Evolutionary conservation across 2,888 invertebrate genomes (phyloP), one percentile per base, ranked within the genome.

Genomic region (Bembecia ichneumoniformis): DNA sequence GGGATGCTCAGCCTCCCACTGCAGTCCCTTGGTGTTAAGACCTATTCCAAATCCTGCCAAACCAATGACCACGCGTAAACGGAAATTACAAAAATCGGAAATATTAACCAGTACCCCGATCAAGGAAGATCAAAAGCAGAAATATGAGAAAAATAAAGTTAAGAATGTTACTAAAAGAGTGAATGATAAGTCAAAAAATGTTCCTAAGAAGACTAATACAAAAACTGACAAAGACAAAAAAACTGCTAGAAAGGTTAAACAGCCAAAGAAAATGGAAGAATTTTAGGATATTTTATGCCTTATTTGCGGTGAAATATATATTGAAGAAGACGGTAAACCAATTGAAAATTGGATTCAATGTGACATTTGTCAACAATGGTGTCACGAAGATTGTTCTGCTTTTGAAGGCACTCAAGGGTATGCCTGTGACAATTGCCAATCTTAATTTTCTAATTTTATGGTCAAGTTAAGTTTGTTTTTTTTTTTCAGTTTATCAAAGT

Each of bases 141-240:
- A 35, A 35, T 46, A n/a, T 46, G 46, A 49, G 35, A 46, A 49
- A 49, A 34, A 45, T 45, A 49, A 46, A 46, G 46, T 49, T 28
- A 49, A 49, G 14, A 44, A 46, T 10, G 46, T 49, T 49, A 49
- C 47, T 14, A 47, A 47, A n/a, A n/a, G n/a, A n/a, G n/a, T n/a
- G n/a, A 13, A 46, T 17, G 5, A 16, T 16, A 17, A 15, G 4
- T 46, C 2, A 2, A 20, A 14, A 7, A 47, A n/a, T 13, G 13
- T 47, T 43, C 14, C 43, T 43, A 14, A 14, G 14, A 43, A 43
- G n/a, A 43, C 43, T 43, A 35, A 35, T 35, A 35, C 7, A 35
- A 35, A 35, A 11, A 35, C 35, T 35, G 11, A 10, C 9, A 35
- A 35, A 35, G 35, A 35, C 13, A 43, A 43, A n/a, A 43, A 43